These are phyloP conservation scores for Lissocephala sabroskyi DNA, from an alignment of 2,888 invertebrate genomes.

Conservation along the genomic window DNA sequence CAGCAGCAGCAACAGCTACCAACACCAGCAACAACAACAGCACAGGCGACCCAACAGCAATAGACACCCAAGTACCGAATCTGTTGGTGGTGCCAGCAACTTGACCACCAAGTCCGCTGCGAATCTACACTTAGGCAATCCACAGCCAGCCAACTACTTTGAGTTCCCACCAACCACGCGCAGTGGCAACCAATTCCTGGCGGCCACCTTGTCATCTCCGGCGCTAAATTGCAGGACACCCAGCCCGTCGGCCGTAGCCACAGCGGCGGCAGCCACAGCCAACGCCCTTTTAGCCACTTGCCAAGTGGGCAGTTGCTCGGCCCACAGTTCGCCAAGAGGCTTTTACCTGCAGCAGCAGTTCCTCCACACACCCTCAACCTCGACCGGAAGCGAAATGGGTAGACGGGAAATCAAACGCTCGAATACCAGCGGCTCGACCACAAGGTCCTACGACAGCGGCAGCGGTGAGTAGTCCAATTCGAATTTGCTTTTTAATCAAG, in stretches of 20 bases:
- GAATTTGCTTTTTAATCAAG: too few relatives aligned
- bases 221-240: conserved; percentile 21
- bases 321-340: conserved; percentile 38
- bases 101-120: conserved; percentile 54
- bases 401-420: conserved; percentile 72
- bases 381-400: too few relatives aligned
- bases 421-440: conserved; percentile 69
- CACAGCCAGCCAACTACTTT: conserved; percentile 63
- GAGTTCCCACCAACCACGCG: conserved; percentile 52
- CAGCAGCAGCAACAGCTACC: conserved; percentile 17
- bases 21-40: conserved; percentile 18
- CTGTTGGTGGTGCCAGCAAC: conserved; percentile 18
- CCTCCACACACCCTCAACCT: too few relatives aligned
- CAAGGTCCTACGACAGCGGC: conserved; percentile 68
- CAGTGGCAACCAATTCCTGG: conserved; percentile 24
- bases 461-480: conserved; percentile 65
- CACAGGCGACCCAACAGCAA: conserved; percentile 23
- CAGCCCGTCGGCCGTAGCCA: conserved; percentile 39
- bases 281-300: conserved; percentile 52
- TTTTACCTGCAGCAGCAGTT: conserved; percentile 20
- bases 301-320: conserved; percentile 42
- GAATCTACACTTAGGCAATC: conserved; percentile 56
- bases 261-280: conserved; percentile 52
- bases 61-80: conserved; percentile 20
- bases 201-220: conserved; percentile 22